These are phyloP conservation scores for Bembecia ichneumoniformis DNA, from an alignment of 2,888 invertebrate species.

Conservation along the genomic window DNA sequence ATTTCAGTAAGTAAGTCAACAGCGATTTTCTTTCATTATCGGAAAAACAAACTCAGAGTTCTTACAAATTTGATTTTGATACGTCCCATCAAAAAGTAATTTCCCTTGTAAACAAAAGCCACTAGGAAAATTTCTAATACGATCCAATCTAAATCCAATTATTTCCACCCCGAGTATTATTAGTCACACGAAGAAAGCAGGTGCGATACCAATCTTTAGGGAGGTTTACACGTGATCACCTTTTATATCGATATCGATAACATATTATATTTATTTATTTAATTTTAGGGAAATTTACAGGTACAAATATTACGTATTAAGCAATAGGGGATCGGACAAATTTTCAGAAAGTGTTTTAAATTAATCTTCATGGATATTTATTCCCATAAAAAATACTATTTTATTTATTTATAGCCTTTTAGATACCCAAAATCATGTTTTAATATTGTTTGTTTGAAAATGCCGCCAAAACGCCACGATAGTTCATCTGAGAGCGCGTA, in stretches of 20 bases:
- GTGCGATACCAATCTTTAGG: conserved; percentile 24
- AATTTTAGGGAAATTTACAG: too few relatives aligned
- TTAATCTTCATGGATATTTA: too few relatives aligned
- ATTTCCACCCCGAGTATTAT: conserved; percentile 45
- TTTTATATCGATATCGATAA: neutral
- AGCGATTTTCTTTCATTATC: neutral
- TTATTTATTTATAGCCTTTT: too few relatives aligned
- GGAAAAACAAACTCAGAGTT: neutral
- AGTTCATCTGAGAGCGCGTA: too few relatives aligned
- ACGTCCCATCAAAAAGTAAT: conserved; percentile 61
- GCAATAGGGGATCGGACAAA: too few relatives aligned
- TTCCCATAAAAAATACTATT: too few relatives aligned
- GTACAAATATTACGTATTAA: too few relatives aligned
- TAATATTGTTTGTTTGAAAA: too few relatives aligned
- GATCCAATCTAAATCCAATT: conserved; percentile 68
- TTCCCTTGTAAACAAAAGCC: conserved; percentile 55
- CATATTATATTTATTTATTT: too few relatives aligned
- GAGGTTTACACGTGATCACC: conserved; percentile 2
- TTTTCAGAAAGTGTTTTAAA: too few relatives aligned
- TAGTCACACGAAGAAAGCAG: conserved; percentile 35
- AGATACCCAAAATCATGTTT: too few relatives aligned
- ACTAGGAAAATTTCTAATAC: conserved; percentile 58
- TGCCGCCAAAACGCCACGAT: too few relatives aligned
- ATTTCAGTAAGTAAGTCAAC: neutral
- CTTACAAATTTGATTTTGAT: conserved; percentile 56